Evolutionary conservation across 1,140 invertebrate genomes (phyloP).

Genomic region (Musca domestica): DNA sequence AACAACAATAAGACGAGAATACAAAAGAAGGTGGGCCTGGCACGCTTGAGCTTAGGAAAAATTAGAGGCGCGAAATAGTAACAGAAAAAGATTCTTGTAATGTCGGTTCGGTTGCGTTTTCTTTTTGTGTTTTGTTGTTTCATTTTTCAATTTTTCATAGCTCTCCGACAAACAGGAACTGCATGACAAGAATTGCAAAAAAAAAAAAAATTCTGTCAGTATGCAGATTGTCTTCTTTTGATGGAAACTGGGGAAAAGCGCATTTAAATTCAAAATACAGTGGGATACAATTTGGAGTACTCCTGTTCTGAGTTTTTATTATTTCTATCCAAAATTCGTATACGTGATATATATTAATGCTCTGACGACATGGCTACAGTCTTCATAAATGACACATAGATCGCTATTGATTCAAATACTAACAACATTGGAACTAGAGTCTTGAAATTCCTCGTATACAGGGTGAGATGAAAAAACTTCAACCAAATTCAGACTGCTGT

Average conservation of each 20-base stretch:
- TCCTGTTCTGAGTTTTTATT: too few relatives aligned
- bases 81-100: not conserved
- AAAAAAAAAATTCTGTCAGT: not conserved
- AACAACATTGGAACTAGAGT: too few relatives aligned
- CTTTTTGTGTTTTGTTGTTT: not conserved
- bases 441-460: too few relatives aligned
- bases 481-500: too few relatives aligned
- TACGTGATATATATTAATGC: too few relatives aligned
- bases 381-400: too few relatives aligned
- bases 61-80: constrained; percentile 4
- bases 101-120: not conserved
- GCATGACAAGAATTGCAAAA: constrained; percentile 9
- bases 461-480: too few relatives aligned
- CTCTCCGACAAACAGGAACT: not conserved
- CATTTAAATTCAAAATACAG: not conserved
- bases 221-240: constrained; percentile 8
- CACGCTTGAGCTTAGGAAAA: not conserved
- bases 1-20: not conserved
- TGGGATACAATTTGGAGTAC: too few relatives aligned
- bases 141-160: not conserved
- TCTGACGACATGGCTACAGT: too few relatives aligned
- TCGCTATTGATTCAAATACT: too few relatives aligned
- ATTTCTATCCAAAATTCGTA: too few relatives aligned
- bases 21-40: constrained; percentile 4
- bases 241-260: not conserved